Percentiles rank a stretch among this genome's conserved stretches.
Evolutionary conservation across 2,113 vertebrate species (phyloP).

Genomic region (Geococcyx californianus): DNA sequence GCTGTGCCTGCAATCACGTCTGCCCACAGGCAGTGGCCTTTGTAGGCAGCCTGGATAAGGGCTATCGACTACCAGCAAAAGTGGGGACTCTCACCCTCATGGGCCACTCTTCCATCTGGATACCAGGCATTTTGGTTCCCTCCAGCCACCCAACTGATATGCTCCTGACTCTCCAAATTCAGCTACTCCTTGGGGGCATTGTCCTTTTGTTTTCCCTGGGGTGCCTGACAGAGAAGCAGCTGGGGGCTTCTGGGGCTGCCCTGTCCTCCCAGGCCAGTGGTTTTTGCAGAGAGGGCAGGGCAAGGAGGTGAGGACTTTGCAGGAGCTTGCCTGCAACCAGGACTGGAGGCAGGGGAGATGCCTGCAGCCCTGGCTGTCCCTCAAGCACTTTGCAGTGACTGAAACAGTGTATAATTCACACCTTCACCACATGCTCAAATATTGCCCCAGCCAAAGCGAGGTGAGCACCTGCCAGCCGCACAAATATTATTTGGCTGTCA

Average conservation of each 20-base stretch:
- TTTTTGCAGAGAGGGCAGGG: not conserved
- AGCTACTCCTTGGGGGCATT: not conserved
- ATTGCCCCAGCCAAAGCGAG: not conserved
- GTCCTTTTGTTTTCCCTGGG: not conserved
- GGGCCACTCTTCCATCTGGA: not conserved
- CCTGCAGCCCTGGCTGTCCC: not conserved
- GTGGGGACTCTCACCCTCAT: rapidly evolving
- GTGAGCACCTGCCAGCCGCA: not conserved
- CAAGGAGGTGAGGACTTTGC: not conserved
- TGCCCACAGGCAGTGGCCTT: constrained; percentile 23
- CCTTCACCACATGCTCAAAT: not conserved
- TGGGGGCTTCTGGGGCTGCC: not conserved
- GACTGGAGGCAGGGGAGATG: not conserved
- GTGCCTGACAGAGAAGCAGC: rapidly evolving
- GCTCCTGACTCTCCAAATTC: not conserved
- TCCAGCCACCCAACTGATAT: not conserved
- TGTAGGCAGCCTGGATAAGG: not conserved
- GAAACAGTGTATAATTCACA: not conserved
- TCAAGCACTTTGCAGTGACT: not conserved
- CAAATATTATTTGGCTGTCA: constrained; percentile 19
- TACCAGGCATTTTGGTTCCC: not conserved
- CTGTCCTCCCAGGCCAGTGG: rapidly evolving
- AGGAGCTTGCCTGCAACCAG: not conserved
- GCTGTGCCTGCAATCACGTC: constrained; percentile 64
- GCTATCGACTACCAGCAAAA: not conserved